phyloP scores from a whole-genome alignment of 1,140 invertebrate species.

The Condylostylus longicornis region DNA sequence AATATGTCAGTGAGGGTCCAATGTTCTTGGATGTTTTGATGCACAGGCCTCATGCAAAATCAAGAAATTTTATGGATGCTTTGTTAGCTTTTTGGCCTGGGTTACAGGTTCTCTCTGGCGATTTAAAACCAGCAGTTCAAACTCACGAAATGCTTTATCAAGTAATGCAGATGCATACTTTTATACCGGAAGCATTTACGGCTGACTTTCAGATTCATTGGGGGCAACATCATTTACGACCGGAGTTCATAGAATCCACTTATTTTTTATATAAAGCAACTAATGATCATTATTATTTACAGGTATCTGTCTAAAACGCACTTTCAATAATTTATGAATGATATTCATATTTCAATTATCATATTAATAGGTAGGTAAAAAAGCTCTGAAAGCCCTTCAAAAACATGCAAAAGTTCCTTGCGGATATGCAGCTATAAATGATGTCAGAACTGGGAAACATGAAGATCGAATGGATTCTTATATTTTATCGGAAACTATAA shows the following conservation, averaged over 20 bases:
- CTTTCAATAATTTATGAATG: not conserved
- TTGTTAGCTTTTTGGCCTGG: constrained; percentile 96
- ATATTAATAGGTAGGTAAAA: constrained; percentile 55
- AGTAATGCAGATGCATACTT: constrained; percentile 91
- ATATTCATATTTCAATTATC: not conserved
- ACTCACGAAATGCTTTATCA: constrained; percentile 95
- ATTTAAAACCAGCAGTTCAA: constrained; percentile 90
- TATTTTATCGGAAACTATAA: constrained; percentile 94
- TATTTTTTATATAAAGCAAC: constrained; percentile 94
- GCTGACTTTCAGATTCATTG: constrained; percentile 94
- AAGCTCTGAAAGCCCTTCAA: constrained; percentile 80
- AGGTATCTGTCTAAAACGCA: constrained; percentile 25
- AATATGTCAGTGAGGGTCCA: constrained; percentile 90
- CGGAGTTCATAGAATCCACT: constrained; percentile 95
- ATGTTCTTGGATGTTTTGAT: constrained; percentile 96
- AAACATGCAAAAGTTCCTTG: constrained; percentile 83
- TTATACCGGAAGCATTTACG: constrained; percentile 95
- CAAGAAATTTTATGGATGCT: constrained; percentile 95
- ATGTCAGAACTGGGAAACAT: constrained; percentile 77
- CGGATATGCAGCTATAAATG: constrained; percentile 92
- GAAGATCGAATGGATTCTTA: constrained; percentile 97
- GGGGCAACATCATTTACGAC: constrained; percentile 91
- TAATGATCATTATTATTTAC: constrained; percentile 85
- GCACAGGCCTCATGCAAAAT: constrained; percentile 90
- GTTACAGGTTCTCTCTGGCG: constrained; percentile 73